Conservation (phyloP, 2,797 vertebrate species). For the Rhinogobio ventralis region DNA sequence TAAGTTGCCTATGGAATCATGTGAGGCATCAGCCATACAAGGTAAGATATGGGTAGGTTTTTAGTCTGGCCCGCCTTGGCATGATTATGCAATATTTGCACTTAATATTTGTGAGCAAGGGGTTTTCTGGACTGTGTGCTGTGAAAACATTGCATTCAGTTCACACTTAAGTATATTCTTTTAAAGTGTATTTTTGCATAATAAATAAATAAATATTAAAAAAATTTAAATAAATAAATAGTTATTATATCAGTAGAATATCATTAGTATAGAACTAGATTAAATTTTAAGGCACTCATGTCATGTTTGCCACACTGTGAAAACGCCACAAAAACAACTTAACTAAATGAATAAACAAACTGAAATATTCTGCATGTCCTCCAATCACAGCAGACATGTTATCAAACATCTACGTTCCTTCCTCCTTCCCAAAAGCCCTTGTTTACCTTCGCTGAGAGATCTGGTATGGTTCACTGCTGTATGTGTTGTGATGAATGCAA, state of each 20-base stretch:
- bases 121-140: background rate
- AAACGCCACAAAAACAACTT: background rate
- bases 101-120: background rate
- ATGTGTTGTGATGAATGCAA: conserved; percentile 17
- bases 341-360: background rate
- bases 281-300: too few relatives aligned
- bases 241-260: too few relatives aligned
- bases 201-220: too few relatives aligned
- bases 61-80: background rate
- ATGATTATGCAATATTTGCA: background rate
- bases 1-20: background rate
- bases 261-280: too few relatives aligned
- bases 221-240: too few relatives aligned
- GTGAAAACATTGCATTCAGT: too few relatives aligned
- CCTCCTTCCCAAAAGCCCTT: background rate
- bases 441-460: conserved; percentile 33
- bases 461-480: background rate
- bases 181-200: too few relatives aligned
- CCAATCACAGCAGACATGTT: too few relatives aligned
- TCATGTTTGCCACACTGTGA: background rate
- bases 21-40: background rate
- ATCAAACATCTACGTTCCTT: too few relatives aligned
- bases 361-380: too few relatives aligned
- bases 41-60: background rate
- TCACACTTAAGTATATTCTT: too few relatives aligned